Conservation (phyloP, 2,113 vertebrate genomes). For the Eidolon helvum region DNA sequence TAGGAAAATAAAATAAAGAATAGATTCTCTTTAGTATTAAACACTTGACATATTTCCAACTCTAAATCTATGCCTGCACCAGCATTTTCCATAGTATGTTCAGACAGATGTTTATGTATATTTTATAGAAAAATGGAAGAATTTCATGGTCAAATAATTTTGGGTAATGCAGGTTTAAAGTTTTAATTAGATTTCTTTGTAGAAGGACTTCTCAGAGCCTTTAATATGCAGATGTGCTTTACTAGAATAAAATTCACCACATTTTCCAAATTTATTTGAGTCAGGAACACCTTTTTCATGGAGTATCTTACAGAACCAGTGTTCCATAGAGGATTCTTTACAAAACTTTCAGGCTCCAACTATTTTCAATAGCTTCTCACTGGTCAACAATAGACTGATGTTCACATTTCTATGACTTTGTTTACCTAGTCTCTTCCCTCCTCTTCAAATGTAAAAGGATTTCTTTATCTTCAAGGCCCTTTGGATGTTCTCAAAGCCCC, state of each 20-base stretch:
- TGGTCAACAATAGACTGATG: background rate
- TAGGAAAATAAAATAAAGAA: background rate
- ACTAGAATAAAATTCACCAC: background rate
- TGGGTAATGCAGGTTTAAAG: background rate
- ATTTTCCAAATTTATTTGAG: slow-evolving; percentile 31
- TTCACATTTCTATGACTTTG: background rate
- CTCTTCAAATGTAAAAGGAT: background rate
- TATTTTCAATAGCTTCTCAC: background rate
- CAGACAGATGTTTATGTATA: background rate
- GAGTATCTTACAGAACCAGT: background rate
- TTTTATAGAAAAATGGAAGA: background rate
- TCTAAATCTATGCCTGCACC: background rate
- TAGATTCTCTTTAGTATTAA: background rate
- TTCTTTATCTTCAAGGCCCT: background rate
- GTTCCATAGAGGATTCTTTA: background rate
- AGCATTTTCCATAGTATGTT: background rate
- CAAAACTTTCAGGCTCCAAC: background rate
- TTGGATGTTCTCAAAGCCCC: background rate
- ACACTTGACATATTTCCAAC: background rate
- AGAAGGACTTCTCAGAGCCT: slow-evolving; percentile 3
- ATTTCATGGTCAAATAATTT: background rate
- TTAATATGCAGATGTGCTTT: background rate
- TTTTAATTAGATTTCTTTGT: slow-evolving; percentile 36
- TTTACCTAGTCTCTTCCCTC: background rate
- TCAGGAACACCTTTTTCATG: background rate